These are phyloP conservation scores for Porites rus DNA, from an alignment of 92 coral and sea anemone species.

Conservation along the genomic window DNA sequence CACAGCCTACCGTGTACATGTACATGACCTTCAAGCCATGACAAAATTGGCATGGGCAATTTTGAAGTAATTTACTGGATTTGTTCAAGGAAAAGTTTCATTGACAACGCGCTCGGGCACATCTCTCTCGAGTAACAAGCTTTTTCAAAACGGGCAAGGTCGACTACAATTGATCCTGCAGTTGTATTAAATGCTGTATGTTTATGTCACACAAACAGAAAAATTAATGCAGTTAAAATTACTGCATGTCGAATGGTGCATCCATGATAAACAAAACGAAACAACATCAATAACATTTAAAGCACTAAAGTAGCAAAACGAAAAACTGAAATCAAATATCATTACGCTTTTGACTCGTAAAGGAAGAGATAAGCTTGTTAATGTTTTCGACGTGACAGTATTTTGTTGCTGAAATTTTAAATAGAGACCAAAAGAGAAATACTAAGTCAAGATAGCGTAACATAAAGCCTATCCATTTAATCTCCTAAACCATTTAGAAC, in stretches of 20 bases:
- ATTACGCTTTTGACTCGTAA: neutral
- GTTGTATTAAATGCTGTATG: neutral
- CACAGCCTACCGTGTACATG: too few relatives aligned
- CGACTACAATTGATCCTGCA: constrained; percentile 21
- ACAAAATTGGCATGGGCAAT: neutral
- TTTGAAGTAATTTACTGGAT: neutral
- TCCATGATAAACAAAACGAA: neutral
- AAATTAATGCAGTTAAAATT: neutral
- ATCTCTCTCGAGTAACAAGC: neutral
- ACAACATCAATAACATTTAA: neutral
- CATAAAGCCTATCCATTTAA: too few relatives aligned
- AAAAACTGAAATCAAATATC: neutral
- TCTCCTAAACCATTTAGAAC: neutral
- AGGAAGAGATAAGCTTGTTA: neutral
- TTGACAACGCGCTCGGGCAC: neutral
- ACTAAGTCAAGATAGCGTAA: neutral
- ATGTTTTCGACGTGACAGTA: neutral
- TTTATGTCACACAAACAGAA: constrained; percentile 21
- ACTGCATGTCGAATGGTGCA: neutral
- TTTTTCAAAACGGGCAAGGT: constrained; percentile 2
- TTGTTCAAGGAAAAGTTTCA: neutral
- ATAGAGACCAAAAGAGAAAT: neutral
- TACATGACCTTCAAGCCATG: neutral
- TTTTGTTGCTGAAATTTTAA: constrained; percentile 16
- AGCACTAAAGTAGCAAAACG: neutral